Conservation (phyloP, 2,113 vertebrate species). For the Tragelaphus buxtoni region DNA sequence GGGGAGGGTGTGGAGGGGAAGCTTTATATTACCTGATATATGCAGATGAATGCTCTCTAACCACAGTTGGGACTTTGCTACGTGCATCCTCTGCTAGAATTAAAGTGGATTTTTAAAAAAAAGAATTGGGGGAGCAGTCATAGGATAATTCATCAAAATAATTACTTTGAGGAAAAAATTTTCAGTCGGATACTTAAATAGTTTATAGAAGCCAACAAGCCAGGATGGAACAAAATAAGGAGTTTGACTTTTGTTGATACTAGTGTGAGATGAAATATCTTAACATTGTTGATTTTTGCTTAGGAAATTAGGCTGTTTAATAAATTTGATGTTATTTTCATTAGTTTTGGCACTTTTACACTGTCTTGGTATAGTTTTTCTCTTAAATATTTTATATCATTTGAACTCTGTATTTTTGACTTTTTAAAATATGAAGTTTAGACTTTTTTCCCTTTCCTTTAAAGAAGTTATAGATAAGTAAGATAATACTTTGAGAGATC, state of each 20-base stretch:
- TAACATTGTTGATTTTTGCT: slow-evolving; percentile 19
- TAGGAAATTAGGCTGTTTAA: not conserved
- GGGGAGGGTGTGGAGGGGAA: not conserved
- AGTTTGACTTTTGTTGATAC: not conserved
- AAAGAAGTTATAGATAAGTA: not conserved
- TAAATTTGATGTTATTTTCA: not conserved
- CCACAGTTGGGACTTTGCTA: not conserved
- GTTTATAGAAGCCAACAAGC: not conserved
- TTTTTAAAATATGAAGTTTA: not conserved
- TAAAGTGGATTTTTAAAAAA: not conserved
- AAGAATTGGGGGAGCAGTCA: not conserved
- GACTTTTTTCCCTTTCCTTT: not conserved
- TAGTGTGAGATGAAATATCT: not conserved
- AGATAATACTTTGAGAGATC: not conserved
- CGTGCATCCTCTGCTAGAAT: not conserved
- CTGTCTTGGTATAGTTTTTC: not conserved
- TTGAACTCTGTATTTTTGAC: not conserved
- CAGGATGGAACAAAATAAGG: not conserved
- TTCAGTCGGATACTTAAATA: not conserved
- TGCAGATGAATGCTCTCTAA: not conserved
- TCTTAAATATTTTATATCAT: not conserved
- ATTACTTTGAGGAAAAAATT: not conserved
- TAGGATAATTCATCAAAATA: not conserved
- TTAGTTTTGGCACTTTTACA: slow-evolving; percentile 4
- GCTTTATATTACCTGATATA: not conserved